Evolutionary conservation across 2,113 vertebrate genomes (phyloP), one percentile per base, ranked within the genome.

Genomic region (Sturnus vulgaris): DNA sequence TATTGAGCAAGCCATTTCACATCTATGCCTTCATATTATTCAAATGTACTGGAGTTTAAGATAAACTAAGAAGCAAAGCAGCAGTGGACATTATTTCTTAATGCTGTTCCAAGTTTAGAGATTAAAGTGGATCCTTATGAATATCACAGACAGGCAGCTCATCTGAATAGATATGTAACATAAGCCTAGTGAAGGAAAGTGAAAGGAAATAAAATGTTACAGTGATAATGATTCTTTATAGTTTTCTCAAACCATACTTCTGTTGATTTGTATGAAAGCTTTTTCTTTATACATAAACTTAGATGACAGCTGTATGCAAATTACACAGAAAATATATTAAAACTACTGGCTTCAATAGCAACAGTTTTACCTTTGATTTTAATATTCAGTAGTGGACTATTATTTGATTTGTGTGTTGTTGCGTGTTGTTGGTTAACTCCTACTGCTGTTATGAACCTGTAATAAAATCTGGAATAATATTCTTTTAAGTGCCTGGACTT

Each of bases 401-500:
- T 21, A 49, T 19, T 83, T 95, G 46, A 82, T 78, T 61, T 79
- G 86, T 89, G 22, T 88, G 21, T 91, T 92, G n/a, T n/a, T n/a
- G n/a, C n/a, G n/a, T n/a, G n/a, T 77, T 96, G 31, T 93, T 94
- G 28, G 57, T 93, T 92, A 70, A 17, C 31, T 82, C 35, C 96
- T 92, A 86, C 61, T 96, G 5, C 30, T 65, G 14, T 63, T 87
- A 68, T 84, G 23, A 91, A 83, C 69, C 70, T 73, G 59, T 84
- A 92, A 94, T 98, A 92, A 97, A 97, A 97, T 97, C 87, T 97
- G 70, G 56, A 97, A 97, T 97, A 91, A 96, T 98, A 86, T 97
- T 97, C 85, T 98, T 98, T 98, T 95, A 98, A 98, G 98, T 97
- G 93, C 96, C 94, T 93, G 97, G 96, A 97, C 97, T 91, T 90